phyloP scores from a whole-genome alignment of 2,888 invertebrate species.

The Chrysolina oricalcia region DNA sequence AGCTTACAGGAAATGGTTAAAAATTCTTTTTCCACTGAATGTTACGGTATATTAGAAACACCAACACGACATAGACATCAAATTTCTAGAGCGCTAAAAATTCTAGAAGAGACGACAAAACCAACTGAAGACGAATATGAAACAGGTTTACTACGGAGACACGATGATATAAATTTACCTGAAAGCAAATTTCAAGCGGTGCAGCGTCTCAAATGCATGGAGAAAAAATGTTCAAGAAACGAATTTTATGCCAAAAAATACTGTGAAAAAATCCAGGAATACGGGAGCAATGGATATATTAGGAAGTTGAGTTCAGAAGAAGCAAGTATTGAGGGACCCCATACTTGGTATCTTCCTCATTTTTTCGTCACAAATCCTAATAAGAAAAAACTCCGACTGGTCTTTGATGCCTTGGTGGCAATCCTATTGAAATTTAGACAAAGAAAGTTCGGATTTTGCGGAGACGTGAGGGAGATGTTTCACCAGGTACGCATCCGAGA shows the following conservation, averaged over 20 bases:
- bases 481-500: constrained; percentile 19
- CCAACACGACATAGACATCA: too few species aligned
- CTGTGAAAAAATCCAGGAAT: neutral
- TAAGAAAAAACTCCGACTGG: neutral
- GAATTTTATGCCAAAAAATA: neutral
- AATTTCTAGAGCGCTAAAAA: too few species aligned
- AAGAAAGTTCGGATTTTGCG: too few species aligned
- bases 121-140: too few species aligned
- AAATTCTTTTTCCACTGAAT: too few species aligned
- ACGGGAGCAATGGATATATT: constrained; percentile 12
- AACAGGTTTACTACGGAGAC: too few species aligned
- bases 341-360: constrained; percentile 8
- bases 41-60: too few species aligned
- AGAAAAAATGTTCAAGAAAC: neutral
- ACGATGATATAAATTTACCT: too few species aligned
- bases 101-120: too few species aligned
- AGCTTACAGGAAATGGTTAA: too few species aligned
- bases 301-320: neutral
- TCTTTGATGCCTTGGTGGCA: too few species aligned
- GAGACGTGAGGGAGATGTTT: constrained; percentile 29
- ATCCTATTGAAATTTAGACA: too few species aligned
- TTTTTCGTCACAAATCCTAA: neutral
- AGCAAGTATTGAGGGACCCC: neutral
- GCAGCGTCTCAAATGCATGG: neutral
- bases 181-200: neutral